Percentiles rank a stretch among this genome's conserved stretches.
Conservation (phyloP, 2,888 invertebrate genomes). For the Lithodes maja region DNA sequence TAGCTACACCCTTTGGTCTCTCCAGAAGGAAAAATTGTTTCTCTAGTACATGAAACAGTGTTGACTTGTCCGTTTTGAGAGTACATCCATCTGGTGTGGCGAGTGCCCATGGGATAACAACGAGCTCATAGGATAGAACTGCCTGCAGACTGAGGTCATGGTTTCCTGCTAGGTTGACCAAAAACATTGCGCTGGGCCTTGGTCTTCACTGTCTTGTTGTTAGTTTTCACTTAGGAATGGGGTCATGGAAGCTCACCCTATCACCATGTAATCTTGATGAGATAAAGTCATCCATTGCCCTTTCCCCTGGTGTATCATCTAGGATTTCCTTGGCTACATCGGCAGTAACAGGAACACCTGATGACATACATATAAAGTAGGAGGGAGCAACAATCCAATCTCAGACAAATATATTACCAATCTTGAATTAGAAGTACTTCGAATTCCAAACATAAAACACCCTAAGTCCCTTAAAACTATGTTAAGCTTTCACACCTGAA, state of each 20-base stretch:
- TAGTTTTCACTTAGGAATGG: neutral
- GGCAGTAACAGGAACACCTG: constrained; percentile 26
- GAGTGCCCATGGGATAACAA: neutral
- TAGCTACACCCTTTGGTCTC: constrained; percentile 13
- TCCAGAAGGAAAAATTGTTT: constrained; percentile 1
- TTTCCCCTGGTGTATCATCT: constrained; percentile 14
- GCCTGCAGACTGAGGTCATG: constrained; percentile 13
- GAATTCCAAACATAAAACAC: constrained; percentile 24
- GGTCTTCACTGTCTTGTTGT: constrained; percentile 3
- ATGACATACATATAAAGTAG: constrained; percentile 16
- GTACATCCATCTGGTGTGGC: constrained; percentile 16
- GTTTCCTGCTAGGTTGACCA: constrained; percentile 33
- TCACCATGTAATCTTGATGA: constrained; percentile 19
- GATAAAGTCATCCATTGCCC: constrained; percentile 16
- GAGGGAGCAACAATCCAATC: constrained; percentile 32
- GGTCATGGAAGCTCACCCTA: neutral
- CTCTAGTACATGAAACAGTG: constrained; percentile 5
- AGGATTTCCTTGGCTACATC: constrained; percentile 34
- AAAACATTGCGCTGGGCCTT: constrained; percentile 7
- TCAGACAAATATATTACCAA: constrained; percentile 13
- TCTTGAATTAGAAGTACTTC: constrained; percentile 16
- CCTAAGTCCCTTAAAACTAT: constrained; percentile 18
- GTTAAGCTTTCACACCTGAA: constrained; percentile 24
- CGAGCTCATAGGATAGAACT: constrained; percentile 19
- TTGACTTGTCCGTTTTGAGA: constrained; percentile 33